A percentile compares a stretch with the other conserved stretches of the same genome.
Conservation (phyloP, 2,113 vertebrate species). For the Pachycephala philippinensis region DNA sequence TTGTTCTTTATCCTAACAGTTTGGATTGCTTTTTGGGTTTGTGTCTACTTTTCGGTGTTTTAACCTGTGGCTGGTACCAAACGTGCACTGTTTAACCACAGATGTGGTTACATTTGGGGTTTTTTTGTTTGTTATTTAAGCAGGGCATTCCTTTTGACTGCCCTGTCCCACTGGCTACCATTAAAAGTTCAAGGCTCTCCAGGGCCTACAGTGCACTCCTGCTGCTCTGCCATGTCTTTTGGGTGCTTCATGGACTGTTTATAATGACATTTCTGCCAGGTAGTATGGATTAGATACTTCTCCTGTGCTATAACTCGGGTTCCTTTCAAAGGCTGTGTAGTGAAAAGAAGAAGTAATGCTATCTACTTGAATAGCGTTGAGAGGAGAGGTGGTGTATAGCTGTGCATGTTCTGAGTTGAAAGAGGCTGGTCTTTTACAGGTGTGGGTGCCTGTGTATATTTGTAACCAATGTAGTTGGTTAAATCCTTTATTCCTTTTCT, state of each 20-base stretch:
- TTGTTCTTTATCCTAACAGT: not conserved
- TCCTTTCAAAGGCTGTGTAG: not conserved
- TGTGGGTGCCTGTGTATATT: not conserved
- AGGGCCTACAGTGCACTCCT: not conserved
- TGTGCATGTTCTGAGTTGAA: not conserved
- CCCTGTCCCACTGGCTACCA: not conserved
- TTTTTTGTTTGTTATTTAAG: not conserved
- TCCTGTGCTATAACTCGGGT: fast-evolving
- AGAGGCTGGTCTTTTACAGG: not conserved
- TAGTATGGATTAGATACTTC: not conserved
- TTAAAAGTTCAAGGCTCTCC: not conserved
- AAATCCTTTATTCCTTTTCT: not conserved
- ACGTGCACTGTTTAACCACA: not conserved
- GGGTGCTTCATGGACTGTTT: not conserved
- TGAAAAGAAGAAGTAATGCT: not conserved
- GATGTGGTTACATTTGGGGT: not conserved
- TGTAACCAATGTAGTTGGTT: not conserved
- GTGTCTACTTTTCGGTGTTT: not conserved
- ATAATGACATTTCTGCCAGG: not conserved
- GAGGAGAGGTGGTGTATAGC: not conserved
- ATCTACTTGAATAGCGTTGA: not conserved
- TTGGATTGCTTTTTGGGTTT: not conserved
- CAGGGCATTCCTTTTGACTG: not conserved
- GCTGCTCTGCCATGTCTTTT: not conserved
- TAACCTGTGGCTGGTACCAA: not conserved